phyloP scores from a whole-genome alignment of 2,888 invertebrate species.

The Achlya flavicornis region DNA sequence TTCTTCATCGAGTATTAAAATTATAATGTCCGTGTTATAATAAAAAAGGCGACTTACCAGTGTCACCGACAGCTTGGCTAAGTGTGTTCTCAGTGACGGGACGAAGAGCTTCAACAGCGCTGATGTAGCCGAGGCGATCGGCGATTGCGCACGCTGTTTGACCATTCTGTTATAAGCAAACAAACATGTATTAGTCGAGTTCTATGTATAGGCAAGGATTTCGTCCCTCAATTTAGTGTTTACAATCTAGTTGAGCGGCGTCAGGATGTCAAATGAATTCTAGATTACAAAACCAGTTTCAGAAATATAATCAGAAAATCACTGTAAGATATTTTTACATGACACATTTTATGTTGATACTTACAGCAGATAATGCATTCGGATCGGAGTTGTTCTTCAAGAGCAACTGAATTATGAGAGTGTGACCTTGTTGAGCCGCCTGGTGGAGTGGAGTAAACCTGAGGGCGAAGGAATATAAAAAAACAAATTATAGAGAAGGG shows the following conservation, averaged over 20 bases:
- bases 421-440: slow-evolving; percentile 99
- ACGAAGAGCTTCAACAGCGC: slow-evolving; percentile 97
- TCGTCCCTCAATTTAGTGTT: too few species aligned
- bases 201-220: too few species aligned
- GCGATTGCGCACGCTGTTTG: slow-evolving; percentile 98
- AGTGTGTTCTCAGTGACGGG: slow-evolving; percentile 91
- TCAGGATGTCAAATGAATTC: too few species aligned
- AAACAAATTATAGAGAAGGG: too few species aligned
- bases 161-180: slow-evolving; percentile 88
- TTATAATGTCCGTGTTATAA: not conserved
- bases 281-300: too few species aligned
- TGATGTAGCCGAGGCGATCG: slow-evolving; percentile 98
- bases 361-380: slow-evolving; percentile 96
- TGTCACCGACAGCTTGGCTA: slow-evolving; percentile 78
- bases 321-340: too few species aligned
- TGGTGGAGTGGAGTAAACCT: slow-evolving; percentile 97
- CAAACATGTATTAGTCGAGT: not conserved
- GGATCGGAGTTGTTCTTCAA: slow-evolving; percentile 97
- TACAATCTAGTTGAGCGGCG: too few species aligned
- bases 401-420: slow-evolving; percentile 95
- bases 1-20: too few species aligned
- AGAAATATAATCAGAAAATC: too few species aligned
- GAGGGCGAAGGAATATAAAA: slow-evolving; percentile 13
- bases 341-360: slow-evolving; percentile 47
- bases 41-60: slow-evolving; percentile 56